Percentiles rank a stretch among this genome's conserved stretches.
These are phyloP conservation scores for Abrostola tripartita DNA, from an alignment of 2,888 invertebrate species.

Conservation along the genomic window DNA sequence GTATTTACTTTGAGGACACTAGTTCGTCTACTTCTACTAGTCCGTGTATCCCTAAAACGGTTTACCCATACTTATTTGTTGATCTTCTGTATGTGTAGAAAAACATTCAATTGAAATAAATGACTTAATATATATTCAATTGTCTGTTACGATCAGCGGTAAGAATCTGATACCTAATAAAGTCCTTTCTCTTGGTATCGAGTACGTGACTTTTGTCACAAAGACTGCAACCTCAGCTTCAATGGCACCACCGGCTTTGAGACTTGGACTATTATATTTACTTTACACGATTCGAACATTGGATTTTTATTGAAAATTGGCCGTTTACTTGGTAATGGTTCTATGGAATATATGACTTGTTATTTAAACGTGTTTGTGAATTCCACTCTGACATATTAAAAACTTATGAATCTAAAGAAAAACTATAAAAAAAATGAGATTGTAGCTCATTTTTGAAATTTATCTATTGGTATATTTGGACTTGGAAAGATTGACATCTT, in stretches of 20 bases:
- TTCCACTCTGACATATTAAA: too few species aligned
- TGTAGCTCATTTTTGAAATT: too few species aligned
- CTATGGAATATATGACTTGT: neutral
- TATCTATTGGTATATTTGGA: too few species aligned
- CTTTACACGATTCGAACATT: constrained; percentile 16
- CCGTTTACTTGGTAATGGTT: neutral
- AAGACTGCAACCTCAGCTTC: constrained; percentile 20
- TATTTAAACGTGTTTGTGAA: neutral
- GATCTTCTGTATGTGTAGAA: constrained; percentile 12
- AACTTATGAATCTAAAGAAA: too few species aligned
- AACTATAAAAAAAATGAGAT: too few species aligned
- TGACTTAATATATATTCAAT: constrained; percentile 48
- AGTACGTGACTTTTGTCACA: constrained; percentile 48
- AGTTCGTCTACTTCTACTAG: too few species aligned
- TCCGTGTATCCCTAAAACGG: too few species aligned
- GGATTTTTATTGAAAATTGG: constrained; percentile 4
- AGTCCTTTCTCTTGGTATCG: constrained; percentile 30
- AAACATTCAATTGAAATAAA: constrained; percentile 44
- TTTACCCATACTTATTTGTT: neutral
- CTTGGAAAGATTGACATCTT: too few species aligned
- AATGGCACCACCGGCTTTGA: constrained; percentile 13
- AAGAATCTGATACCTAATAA: constrained; percentile 38
- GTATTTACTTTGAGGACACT: too few species aligned
- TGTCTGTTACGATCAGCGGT: constrained; percentile 35
- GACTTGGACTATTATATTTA: constrained; percentile 15